A percentile compares a stretch with the other conserved stretches of the same genome.
Evolutionary conservation across 2,797 vertebrate genomes (phyloP).

Genomic region (Sternotherus odoratus): DNA sequence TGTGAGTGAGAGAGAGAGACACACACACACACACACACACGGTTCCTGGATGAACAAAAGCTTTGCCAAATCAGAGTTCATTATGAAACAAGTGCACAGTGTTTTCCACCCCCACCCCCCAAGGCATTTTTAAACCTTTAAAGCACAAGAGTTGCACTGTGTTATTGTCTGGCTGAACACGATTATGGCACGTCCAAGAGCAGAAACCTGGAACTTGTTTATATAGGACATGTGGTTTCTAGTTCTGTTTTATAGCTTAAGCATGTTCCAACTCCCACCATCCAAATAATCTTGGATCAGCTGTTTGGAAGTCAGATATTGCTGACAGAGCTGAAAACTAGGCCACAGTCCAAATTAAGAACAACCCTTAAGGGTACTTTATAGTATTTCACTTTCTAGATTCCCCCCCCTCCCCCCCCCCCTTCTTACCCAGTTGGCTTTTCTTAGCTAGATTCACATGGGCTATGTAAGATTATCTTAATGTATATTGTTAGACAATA

Average conservation of each 20-base stretch:
- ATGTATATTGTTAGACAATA: constrained; percentile 80
- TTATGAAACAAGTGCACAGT: background rate
- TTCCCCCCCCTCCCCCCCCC: constrained; percentile 13
- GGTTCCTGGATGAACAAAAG: background rate
- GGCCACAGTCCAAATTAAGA: constrained; percentile 48
- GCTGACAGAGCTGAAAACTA: constrained; percentile 44
- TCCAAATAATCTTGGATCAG: constrained; percentile 60
- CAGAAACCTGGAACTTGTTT: constrained; percentile 60
- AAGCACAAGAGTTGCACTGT: constrained; percentile 1
- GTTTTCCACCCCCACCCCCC: background rate
- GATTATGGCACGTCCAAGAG: constrained; percentile 40
- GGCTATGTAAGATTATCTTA: constrained; percentile 75
- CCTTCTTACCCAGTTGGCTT: constrained; percentile 66
- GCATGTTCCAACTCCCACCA: constrained; percentile 41
- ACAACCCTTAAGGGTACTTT: constrained; percentile 38
- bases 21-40: no score
- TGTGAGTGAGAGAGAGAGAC: no score
- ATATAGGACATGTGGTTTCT: constrained; percentile 61
- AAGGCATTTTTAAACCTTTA: constrained; percentile 20
- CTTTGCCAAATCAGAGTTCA: constrained; percentile 11
- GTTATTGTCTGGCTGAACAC: constrained; percentile 57
- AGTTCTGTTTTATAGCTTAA: constrained; percentile 73
- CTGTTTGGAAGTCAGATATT: constrained; percentile 61
- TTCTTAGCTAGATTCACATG: constrained; percentile 61
- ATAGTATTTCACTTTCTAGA: constrained; percentile 20